Evolutionary conservation across 2,113 vertebrate species (phyloP).

Genomic region (Bos javanicus): DNA sequence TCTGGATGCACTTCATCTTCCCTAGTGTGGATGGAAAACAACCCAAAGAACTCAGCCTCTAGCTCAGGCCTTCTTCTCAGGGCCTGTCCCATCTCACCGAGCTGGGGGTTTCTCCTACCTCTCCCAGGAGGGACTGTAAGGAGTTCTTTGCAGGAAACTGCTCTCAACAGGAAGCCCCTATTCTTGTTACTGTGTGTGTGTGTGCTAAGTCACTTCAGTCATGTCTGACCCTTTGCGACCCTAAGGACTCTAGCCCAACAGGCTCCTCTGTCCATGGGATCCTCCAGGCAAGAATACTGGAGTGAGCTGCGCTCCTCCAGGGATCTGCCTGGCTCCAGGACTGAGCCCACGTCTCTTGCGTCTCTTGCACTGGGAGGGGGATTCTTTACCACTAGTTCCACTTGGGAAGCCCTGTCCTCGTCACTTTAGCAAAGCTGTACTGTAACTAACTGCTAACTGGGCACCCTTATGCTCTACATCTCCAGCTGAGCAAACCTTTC

Average conservation of each 20-base stretch:
- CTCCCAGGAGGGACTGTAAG: neutral
- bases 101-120: neutral
- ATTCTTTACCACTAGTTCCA: neutral
- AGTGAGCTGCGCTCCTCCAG: fast-evolving
- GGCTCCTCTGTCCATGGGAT: neutral
- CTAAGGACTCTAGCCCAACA: neutral
- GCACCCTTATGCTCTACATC: neutral
- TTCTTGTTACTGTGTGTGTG: neutral
- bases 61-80: neutral
- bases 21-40: neutral
- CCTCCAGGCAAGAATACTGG: neutral
- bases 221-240: neutral
- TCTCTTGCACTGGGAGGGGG: neutral
- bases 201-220: neutral
- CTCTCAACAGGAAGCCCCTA: neutral
- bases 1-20: neutral
- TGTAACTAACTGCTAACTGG: neutral
- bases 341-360: neutral
- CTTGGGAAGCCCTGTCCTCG: neutral
- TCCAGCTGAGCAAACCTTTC: neutral
- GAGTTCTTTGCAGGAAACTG: neutral
- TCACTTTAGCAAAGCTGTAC: neutral
- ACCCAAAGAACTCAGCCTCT: neutral
- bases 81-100: neutral
- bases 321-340: neutral